Evolutionary conservation across 2,797 vertebrate species (phyloP).

Genomic region (Tarsius wallacei): DNA sequence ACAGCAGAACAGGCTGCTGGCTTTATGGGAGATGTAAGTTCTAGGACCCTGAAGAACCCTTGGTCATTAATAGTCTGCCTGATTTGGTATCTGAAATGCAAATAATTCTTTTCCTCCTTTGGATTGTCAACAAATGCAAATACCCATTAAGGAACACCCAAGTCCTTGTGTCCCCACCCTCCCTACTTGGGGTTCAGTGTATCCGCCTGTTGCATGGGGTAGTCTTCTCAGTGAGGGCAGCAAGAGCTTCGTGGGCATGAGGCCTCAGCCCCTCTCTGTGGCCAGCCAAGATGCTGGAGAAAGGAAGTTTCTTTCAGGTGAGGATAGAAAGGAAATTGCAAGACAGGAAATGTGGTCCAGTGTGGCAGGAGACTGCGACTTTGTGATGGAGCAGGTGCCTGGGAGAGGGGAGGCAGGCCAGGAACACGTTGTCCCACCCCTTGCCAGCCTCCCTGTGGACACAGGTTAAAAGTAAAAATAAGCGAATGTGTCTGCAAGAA

Average conservation of each 20-base stretch:
- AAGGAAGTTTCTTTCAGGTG: neutral
- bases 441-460: neutral
- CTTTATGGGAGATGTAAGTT: neutral
- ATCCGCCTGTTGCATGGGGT: neutral
- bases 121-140: neutral
- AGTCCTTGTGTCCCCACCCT: neutral
- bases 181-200: neutral
- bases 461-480: neutral
- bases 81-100: neutral
- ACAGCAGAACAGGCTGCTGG: neutral
- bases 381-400: neutral
- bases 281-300: neutral
- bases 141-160: neutral
- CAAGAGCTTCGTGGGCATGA: neutral
- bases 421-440: neutral
- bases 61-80: neutral
- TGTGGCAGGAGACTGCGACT: too few relatives aligned
- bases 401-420: neutral
- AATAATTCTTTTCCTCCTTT: neutral
- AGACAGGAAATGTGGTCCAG: neutral
- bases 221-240: neutral
- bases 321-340: neutral
- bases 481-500: neutral
- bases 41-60: neutral
- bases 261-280: neutral